Percentiles rank a stretch among this genome's conserved stretches.
These are phyloP conservation scores for Drosophila insularis DNA, from an alignment of 1,140 invertebrate genomes.

Conservation along the genomic window DNA sequence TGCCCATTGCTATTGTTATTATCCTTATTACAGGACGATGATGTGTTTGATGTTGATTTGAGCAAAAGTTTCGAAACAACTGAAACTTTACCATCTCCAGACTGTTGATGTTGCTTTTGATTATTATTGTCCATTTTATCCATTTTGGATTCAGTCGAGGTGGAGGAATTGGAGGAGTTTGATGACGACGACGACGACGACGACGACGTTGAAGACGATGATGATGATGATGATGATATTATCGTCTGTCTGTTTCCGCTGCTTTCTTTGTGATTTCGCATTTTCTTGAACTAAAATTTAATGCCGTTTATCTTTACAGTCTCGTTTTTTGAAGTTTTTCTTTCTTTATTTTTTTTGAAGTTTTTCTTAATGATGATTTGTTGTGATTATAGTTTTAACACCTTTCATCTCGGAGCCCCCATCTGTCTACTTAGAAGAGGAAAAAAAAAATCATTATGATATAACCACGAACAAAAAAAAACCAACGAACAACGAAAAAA, in stretches of 20 bases:
- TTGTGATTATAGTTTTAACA: slow-evolving; percentile 21
- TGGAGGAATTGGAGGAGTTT: slow-evolving; percentile 32
- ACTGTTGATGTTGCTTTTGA: slow-evolving; percentile 19
- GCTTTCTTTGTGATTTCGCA: slow-evolving; percentile 77
- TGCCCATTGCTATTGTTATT: slow-evolving; percentile 21
- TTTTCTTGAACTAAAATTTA: slow-evolving; percentile 69
- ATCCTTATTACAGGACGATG: slow-evolving; percentile 14
- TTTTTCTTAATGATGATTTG: slow-evolving; percentile 23
- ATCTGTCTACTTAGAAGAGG: slow-evolving; percentile 11
- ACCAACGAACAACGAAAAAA: slow-evolving; percentile 41
- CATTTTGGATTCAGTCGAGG: slow-evolving; percentile 33
- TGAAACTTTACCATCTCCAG: slow-evolving; percentile 30
- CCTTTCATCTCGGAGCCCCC: slow-evolving; percentile 45
- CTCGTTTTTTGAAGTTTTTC: slow-evolving; percentile 47
- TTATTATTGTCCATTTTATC: slow-evolving; percentile 23
- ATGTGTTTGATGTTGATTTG: slow-evolving; percentile 27
- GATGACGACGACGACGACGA: slow-evolving; percentile 33
- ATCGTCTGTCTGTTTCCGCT: slow-evolving; percentile 57
- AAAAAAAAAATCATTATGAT: slow-evolving; percentile 33
- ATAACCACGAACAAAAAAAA: slow-evolving; percentile 40
- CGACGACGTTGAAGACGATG: no score
- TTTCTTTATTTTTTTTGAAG: slow-evolving; percentile 23
- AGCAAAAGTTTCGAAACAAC: slow-evolving; percentile 52
- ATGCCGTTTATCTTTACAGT: slow-evolving; percentile 3
- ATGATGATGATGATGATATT: slow-evolving; percentile 15